Percentiles rank a stretch among this genome's conserved stretches.
These are phyloP conservation scores for Coranthus polyacanthus DNA, from an alignment of 2,797 vertebrate species.

Conservation along the genomic window DNA sequence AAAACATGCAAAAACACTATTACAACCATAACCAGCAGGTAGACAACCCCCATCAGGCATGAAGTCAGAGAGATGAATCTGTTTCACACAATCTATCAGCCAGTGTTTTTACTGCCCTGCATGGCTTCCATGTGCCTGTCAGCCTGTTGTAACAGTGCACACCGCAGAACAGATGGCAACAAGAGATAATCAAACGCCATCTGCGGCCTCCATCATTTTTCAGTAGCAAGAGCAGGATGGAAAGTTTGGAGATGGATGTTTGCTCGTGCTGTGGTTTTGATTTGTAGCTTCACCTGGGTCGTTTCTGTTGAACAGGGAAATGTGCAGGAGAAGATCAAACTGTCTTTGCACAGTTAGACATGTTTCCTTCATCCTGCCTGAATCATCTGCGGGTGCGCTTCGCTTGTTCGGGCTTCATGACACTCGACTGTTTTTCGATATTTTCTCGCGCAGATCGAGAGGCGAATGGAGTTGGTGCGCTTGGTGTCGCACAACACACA, in stretches of 20 bases:
- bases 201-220: slow-evolving; percentile 27
- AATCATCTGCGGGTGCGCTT: not conserved
- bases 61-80: too few species aligned
- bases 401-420: not conserved
- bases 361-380: slow-evolving; percentile 8
- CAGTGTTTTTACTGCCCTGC: slow-evolving; percentile 1
- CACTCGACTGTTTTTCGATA: not conserved
- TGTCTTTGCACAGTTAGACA: not conserved
- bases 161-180: not conserved
- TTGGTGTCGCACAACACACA: slow-evolving; percentile 92
- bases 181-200: slow-evolving; percentile 16
- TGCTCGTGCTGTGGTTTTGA: slow-evolving; percentile 30
- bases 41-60: not conserved
- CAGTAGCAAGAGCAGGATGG: slow-evolving; percentile 24
- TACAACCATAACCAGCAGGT: too few species aligned
- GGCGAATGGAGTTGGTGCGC: slow-evolving; percentile 91
- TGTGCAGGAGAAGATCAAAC: not conserved
- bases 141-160: slow-evolving; percentile 4
- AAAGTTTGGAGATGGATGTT: slow-evolving; percentile 16
- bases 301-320: slow-evolving; percentile 29
- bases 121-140: slow-evolving; percentile 38
- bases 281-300: slow-evolving; percentile 41
- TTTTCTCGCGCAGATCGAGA: slow-evolving; percentile 88
- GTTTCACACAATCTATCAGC: slow-evolving; percentile 11
- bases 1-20: slow-evolving; percentile 10